Evolutionary conservation across 2,797 vertebrate species (phyloP).

Genomic region (Chloroceryle inda): DNA sequence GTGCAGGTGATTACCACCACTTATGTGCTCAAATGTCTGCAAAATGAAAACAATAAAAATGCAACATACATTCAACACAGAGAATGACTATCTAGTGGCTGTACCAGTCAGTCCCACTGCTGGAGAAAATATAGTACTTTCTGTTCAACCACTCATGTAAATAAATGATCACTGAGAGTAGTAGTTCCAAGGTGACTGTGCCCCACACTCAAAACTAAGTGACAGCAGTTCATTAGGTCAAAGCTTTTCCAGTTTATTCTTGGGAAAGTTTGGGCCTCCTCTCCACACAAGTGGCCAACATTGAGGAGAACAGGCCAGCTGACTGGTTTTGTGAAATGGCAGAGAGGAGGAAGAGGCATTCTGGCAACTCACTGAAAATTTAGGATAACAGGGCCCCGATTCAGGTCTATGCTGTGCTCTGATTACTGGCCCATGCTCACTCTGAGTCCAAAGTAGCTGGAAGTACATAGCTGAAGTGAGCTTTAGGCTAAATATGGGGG

Average conservation of each 20-base stretch:
- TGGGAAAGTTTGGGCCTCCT: background rate
- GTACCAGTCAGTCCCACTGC: background rate
- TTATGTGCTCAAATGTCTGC: background rate
- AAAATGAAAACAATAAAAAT: background rate
- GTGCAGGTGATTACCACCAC: background rate
- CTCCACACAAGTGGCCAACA: rapidly evolving
- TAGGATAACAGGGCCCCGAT: background rate
- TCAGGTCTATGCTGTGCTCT: background rate
- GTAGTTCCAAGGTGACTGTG: background rate
- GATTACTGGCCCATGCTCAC: background rate
- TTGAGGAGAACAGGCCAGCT: background rate
- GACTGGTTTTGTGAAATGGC: background rate
- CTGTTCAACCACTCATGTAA: background rate
- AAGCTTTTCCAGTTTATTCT: background rate
- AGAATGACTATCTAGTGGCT: background rate
- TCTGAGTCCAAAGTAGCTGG: background rate
- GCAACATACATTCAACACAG: background rate
- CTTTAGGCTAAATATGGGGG: background rate
- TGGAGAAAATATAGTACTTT: background rate
- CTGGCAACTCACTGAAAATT: background rate
- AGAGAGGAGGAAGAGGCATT: background rate
- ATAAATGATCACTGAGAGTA: background rate
- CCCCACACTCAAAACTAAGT: background rate
- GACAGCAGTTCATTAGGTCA: background rate
- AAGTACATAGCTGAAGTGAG: background rate